Conservation (phyloP, 2,888 invertebrate species). For the Cerastoderma edule region DNA sequence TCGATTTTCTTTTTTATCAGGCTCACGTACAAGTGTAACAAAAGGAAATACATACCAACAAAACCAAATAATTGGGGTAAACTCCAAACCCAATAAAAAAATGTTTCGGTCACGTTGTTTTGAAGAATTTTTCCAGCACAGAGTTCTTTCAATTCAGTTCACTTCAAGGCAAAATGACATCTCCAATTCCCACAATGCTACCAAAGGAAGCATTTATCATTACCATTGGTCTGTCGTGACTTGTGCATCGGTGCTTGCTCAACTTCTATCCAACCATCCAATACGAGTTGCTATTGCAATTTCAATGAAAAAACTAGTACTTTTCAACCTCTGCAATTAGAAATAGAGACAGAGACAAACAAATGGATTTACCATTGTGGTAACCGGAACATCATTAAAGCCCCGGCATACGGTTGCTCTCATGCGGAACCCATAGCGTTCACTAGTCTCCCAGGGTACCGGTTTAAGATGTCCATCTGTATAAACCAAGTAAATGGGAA, state of each 20-base stretch:
- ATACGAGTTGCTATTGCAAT: neutral
- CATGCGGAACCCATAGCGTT: conserved; percentile 30
- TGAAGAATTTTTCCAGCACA: too few species aligned
- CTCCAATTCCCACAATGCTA: too few species aligned
- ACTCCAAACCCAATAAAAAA: too few species aligned
- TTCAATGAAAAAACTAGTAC: neutral
- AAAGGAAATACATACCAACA: too few species aligned
- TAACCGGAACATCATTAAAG: conserved; percentile 37
- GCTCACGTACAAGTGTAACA: too few species aligned
- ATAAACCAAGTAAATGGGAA: neutral
- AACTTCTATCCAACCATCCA: neutral
- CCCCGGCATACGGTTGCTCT: conserved; percentile 45
- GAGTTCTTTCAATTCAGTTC: too few species aligned
- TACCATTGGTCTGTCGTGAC: too few species aligned
- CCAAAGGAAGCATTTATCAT: too few species aligned
- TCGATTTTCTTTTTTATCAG: too few species aligned
- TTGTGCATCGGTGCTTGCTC: neutral
- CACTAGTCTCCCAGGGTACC: conserved; percentile 28
- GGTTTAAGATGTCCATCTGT: neutral
- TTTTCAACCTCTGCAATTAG: neutral
- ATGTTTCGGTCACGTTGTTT: too few species aligned
- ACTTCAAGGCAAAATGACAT: too few species aligned
- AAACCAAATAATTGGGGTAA: too few species aligned
- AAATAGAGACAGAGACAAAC: neutral
- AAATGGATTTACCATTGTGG: conserved; percentile 32